Conservation (phyloP, 2,113 vertebrate genomes). For the Eira barbara region DNA sequence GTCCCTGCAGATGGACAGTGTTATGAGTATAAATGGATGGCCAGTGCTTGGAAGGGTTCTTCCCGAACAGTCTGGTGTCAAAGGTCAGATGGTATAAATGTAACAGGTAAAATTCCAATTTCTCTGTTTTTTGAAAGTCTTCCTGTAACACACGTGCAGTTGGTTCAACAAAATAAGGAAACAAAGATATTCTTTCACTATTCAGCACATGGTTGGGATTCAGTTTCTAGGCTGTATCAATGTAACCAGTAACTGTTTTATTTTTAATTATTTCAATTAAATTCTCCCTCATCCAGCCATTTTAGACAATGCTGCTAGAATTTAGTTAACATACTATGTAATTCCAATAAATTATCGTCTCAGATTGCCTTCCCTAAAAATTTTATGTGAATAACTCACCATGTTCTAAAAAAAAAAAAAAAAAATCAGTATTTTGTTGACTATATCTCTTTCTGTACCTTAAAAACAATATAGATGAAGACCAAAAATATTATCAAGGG, state of each 20-base stretch:
- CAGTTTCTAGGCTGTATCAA: not conserved
- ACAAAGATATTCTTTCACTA: not conserved
- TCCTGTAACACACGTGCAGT: not conserved
- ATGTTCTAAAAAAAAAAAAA: not conserved
- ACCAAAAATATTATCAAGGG: not conserved
- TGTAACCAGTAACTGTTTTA: not conserved
- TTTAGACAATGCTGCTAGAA: not conserved
- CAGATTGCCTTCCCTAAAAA: not conserved
- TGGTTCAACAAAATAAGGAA: not conserved
- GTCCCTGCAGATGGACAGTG: slow-evolving; percentile 91
- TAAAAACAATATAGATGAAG: not conserved
- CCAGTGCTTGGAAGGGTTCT: slow-evolving; percentile 91
- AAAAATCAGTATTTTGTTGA: not conserved
- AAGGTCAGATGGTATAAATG: slow-evolving; percentile 95
- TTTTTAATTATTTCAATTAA: not conserved
- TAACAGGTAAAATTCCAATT: slow-evolving; percentile 88
- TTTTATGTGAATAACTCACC: not conserved
- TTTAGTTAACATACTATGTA: not conserved
- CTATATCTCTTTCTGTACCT: not conserved
- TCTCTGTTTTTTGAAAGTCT: not conserved
- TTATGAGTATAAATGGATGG: slow-evolving; percentile 95
- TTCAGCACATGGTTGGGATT: not conserved
- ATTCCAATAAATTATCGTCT: not conserved
- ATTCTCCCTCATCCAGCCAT: not conserved
- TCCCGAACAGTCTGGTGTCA: slow-evolving; percentile 93